phyloP scores from a whole-genome alignment of 2,888 invertebrate genomes.

The Melangyna quadrimaculata region DNA sequence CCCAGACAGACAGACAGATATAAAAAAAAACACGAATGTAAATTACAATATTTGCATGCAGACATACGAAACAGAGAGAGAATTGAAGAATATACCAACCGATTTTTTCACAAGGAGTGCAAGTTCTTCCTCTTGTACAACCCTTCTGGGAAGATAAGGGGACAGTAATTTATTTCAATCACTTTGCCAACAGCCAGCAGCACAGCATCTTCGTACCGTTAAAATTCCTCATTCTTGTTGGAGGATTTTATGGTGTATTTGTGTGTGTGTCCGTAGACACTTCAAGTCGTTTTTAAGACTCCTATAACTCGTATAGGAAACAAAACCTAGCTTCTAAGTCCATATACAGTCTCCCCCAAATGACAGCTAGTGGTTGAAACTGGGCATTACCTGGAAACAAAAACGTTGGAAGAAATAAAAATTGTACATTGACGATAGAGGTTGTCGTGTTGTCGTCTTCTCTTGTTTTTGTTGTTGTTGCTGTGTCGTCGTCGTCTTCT shows the following conservation, averaged over 20 bases:
- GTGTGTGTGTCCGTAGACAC: not conserved
- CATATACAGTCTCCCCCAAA: conserved; percentile 52
- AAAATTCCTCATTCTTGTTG: conserved; percentile 58
- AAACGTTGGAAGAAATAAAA: conserved; percentile 9
- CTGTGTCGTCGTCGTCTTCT: not conserved
- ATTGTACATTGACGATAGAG: conserved; percentile 42
- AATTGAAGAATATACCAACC: not conserved
- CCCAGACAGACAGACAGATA: conserved; percentile 41
- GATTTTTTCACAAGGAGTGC: conserved; percentile 14
- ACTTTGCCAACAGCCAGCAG: conserved; percentile 26
- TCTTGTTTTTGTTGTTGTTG: not conserved
- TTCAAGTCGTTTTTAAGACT: conserved; percentile 14
- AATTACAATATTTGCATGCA: conserved; percentile 55
- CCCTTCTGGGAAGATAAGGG: conserved; percentile 20
- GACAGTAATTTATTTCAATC: conserved; percentile 64
- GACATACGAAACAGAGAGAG: conserved; percentile 33
- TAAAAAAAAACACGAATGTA: conserved; percentile 11
- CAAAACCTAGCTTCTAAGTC: conserved; percentile 34
- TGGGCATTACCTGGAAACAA: conserved; percentile 32
- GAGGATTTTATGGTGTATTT: conserved; percentile 18
- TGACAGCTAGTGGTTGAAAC: conserved; percentile 52
- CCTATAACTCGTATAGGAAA: conserved; percentile 34
- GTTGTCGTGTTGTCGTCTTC: not conserved
- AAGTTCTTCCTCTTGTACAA: not conserved
- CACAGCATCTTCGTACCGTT: conserved; percentile 57